Evolutionary conservation across 1,140 invertebrate species (phyloP).

Genomic region (Holotrichia oblita): DNA sequence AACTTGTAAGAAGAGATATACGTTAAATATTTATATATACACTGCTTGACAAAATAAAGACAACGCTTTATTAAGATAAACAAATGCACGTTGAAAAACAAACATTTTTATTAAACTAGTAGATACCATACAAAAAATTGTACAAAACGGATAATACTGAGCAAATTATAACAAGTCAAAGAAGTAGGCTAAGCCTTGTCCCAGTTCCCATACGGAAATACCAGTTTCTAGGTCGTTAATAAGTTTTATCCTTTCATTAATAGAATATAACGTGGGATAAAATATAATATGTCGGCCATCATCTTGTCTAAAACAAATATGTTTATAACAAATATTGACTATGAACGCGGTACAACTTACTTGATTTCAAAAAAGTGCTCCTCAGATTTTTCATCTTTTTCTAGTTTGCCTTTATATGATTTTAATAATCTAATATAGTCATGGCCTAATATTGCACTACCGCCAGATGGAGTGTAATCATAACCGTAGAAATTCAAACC

Average conservation of each 20-base stretch:
- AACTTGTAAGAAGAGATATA: too few relatives aligned
- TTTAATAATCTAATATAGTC: conserved; percentile 79
- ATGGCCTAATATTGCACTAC: conserved; percentile 79
- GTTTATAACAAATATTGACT: conserved; percentile 35
- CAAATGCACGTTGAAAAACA: too few relatives aligned
- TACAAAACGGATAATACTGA: not conserved
- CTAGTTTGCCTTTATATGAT: conserved; percentile 73
- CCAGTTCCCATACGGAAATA: conserved; percentile 94
- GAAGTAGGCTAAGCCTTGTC: conserved; percentile 95
- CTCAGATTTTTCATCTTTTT: conserved; percentile 79
- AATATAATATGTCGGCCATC: conserved; percentile 79
- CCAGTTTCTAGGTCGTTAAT: conserved; percentile 83
- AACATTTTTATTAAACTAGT: too few relatives aligned
- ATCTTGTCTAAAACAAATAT: conserved; percentile 66
- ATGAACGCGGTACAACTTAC: conserved; percentile 66
- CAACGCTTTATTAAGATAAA: too few relatives aligned
- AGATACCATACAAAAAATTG: not conserved
- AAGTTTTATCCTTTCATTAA: conserved; percentile 81
- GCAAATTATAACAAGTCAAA: conserved; percentile 86
- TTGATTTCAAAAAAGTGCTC: conserved; percentile 90
- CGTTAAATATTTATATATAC: too few relatives aligned
- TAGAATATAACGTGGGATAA: conserved; percentile 89
- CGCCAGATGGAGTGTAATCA: conserved; percentile 80
- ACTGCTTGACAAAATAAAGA: too few relatives aligned
- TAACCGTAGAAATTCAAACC: conserved; percentile 96